Conservation (phyloP, 2,797 vertebrate genomes). For the Pseudochirops cupreus region DNA sequence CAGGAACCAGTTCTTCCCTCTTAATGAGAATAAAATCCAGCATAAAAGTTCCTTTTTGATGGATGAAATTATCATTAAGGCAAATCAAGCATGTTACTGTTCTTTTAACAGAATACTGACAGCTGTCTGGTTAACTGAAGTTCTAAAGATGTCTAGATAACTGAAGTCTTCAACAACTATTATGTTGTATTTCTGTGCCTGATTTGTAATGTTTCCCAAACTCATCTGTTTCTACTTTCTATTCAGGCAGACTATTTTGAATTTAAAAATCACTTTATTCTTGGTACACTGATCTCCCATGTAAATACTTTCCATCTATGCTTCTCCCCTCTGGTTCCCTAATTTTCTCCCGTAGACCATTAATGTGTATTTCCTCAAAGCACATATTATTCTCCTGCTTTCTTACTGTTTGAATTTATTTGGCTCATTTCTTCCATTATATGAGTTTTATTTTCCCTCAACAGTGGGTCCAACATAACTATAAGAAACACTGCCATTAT, state of each 20-base stretch:
- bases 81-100: not conserved
- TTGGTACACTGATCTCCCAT: not conserved
- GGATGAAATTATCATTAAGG: not conserved
- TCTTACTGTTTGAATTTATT: not conserved
- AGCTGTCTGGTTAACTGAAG: not conserved
- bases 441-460: not conserved
- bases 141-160: not conserved
- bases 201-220: not conserved
- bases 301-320: not conserved
- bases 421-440: not conserved
- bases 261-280: not conserved
- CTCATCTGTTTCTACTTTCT: not conserved
- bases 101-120: not conserved
- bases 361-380: not conserved
- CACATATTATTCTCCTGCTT: not conserved
- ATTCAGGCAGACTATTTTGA: not conserved
- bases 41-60: not conserved
- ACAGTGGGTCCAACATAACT: not conserved
- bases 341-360: not conserved
- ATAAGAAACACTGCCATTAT: not conserved
- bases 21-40: not conserved
- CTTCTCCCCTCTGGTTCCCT: not conserved
- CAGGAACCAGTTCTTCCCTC: not conserved
- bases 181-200: not conserved
- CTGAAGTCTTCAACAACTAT: not conserved